Percentiles rank a stretch among this genome's conserved stretches.
Conservation (phyloP, 2,797 vertebrate genomes). For the Enteromius treurensis region DNA sequence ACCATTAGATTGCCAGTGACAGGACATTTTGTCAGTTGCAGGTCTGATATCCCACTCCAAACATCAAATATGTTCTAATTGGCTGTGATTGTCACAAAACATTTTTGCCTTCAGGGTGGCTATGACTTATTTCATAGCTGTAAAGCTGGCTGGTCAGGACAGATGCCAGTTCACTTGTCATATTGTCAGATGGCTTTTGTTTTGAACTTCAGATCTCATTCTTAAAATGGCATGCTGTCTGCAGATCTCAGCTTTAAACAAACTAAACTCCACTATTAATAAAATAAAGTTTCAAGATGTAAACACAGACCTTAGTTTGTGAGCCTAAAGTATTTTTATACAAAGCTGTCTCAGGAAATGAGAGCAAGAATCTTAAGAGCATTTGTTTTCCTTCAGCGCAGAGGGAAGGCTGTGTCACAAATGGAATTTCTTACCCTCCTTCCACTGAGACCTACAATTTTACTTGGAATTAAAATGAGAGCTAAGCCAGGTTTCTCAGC, state of each 20-base stretch:
- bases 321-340: background rate
- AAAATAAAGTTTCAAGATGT: slow-evolving; percentile 4
- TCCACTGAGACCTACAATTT: slow-evolving; percentile 57
- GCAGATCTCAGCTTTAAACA: background rate
- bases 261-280: background rate
- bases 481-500: slow-evolving; percentile 5
- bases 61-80: background rate
- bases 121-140: background rate
- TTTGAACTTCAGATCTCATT: background rate
- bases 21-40: background rate
- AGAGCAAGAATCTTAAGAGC: slow-evolving; percentile 55
- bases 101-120: background rate
- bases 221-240: background rate
- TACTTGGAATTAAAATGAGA: slow-evolving; percentile 49
- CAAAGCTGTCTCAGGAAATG: slow-evolving; percentile 3
- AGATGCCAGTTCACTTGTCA: background rate
- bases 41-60: background rate
- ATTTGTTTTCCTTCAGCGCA: slow-evolving; percentile 48
- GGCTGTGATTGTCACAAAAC: background rate
- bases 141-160: background rate
- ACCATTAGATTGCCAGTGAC: background rate
- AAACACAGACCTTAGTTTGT: slow-evolving; percentile 17
- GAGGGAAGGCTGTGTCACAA: slow-evolving; percentile 30
- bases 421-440: slow-evolving; percentile 43
- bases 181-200: background rate